phyloP scores from a whole-genome alignment of 1,140 invertebrate species.

The Drosophila pallidifrons region DNA sequence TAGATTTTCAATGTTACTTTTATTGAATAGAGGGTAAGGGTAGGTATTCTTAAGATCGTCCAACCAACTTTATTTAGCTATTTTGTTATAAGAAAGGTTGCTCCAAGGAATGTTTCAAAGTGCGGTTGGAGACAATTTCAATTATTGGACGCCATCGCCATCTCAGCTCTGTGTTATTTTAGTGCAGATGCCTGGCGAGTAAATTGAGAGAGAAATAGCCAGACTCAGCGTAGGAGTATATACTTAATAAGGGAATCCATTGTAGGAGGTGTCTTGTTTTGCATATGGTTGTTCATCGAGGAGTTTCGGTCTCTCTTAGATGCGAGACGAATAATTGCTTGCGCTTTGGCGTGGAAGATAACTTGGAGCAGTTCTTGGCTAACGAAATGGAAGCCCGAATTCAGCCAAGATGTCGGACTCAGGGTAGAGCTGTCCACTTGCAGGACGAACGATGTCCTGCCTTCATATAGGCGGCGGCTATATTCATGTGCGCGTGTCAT shows the following conservation, averaged over 20 bases:
- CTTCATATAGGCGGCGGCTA: slow-evolving; percentile 31
- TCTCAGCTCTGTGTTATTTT: no score
- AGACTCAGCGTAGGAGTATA: not conserved
- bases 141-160: no score
- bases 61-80: no score
- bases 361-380: slow-evolving; percentile 15
- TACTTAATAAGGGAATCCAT: not conserved
- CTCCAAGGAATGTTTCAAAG: no score
- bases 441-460: slow-evolving; percentile 1
- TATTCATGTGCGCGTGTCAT: slow-evolving; percentile 19
- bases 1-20: no score
- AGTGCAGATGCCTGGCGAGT: no score
- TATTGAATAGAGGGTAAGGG: no score
- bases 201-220: no score
- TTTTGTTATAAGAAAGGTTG: no score
- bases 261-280: not conserved
- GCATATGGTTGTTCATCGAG: not conserved
- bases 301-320: slow-evolving; percentile 11
- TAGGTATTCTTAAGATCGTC: no score
- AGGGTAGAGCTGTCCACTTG: not conserved
- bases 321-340: slow-evolving; percentile 59
- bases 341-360: slow-evolving; percentile 33
- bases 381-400: slow-evolving; percentile 53
- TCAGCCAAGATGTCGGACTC: slow-evolving; percentile 7
- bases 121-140: no score